A percentile compares a stretch with the other conserved stretches of the same genome.
These are phyloP conservation scores for Daboia siamensis DNA, from an alignment of 2,113 vertebrate genomes.

Conservation along the genomic window DNA sequence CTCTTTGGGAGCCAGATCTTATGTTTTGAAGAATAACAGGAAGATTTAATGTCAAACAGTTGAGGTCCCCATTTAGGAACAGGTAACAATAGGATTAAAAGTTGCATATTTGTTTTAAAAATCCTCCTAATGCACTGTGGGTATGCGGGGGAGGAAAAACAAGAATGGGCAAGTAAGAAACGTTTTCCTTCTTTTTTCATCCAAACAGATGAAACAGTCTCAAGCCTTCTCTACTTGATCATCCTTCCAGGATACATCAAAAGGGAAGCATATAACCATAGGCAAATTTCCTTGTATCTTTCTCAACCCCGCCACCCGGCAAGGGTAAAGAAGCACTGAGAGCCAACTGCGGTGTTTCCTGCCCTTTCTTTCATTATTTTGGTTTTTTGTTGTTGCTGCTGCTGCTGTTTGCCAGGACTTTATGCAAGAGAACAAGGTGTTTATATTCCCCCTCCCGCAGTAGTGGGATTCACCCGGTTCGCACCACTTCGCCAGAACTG, in stretches of 20 bases:
- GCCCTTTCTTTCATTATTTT: not conserved
- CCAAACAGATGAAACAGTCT: not conserved
- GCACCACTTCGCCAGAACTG: too few relatives aligned
- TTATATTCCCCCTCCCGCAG: not conserved
- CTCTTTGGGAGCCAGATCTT: not conserved
- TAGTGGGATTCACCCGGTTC: too few relatives aligned
- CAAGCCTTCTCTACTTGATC: not conserved
- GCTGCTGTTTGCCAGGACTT: not conserved
- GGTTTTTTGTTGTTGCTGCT: not conserved
- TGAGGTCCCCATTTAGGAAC: not conserved
- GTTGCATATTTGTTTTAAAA: not conserved
- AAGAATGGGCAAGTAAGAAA: not conserved
- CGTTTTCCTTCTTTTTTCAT: not conserved
- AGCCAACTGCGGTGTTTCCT: not conserved
- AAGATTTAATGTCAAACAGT: not conserved
- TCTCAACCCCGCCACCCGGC: too few relatives aligned
- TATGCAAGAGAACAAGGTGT: not conserved
- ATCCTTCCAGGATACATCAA: not conserved
- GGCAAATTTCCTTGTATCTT: not conserved
- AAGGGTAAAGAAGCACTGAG: not conserved
- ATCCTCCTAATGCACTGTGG: not conserved
- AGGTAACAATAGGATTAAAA: conserved; percentile 1
- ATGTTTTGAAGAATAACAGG: not conserved
- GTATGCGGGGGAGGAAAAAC: not conserved
- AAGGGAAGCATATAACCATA: not conserved